Conservation (phyloP, 1,140 invertebrate species). For the Procambarus virginalis region DNA sequence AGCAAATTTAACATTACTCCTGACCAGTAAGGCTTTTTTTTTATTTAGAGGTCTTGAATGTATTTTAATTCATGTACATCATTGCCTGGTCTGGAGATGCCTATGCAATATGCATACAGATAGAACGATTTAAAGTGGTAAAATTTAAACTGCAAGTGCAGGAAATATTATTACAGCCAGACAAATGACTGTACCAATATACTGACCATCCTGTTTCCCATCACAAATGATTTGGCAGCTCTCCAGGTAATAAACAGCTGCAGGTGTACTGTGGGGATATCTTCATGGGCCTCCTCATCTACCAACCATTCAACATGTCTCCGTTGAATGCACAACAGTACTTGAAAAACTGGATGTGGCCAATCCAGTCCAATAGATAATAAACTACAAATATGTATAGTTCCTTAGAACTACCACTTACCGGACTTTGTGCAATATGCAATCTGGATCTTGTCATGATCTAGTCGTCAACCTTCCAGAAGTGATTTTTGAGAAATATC, state of each 20-base stretch:
- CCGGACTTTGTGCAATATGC: constrained; percentile 15
- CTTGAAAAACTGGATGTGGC: constrained; percentile 34
- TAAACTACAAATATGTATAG: constrained; percentile 24
- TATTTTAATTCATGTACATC: constrained; percentile 6
- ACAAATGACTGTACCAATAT: constrained; percentile 48
- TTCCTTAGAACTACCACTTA: constrained; percentile 36
- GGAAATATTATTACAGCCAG: constrained; percentile 37
- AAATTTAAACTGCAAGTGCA: constrained; percentile 33
- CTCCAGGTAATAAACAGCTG: constrained; percentile 47
- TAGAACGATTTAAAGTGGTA: constrained; percentile 6
- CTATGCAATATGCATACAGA: constrained; percentile 26
- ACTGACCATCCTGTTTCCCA: constrained; percentile 61
- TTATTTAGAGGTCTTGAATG: background rate
- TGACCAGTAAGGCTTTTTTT: constrained; percentile 35
- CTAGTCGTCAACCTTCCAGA: constrained; percentile 34
- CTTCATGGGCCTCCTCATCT: constrained; percentile 43
- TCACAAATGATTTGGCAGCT: constrained; percentile 31
- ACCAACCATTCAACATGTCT: constrained; percentile 45
- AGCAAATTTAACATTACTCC: constrained; percentile 24
- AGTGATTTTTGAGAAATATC: background rate
- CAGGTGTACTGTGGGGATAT: constrained; percentile 39
- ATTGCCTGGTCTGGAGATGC: constrained; percentile 27
- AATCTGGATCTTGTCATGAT: constrained; percentile 34
- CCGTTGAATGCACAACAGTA: constrained; percentile 10
- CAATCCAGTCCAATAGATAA: constrained; percentile 36